Evolutionary conservation across 2,888 invertebrate species (phyloP).

Genomic region (Acrocera orbiculus): DNA sequence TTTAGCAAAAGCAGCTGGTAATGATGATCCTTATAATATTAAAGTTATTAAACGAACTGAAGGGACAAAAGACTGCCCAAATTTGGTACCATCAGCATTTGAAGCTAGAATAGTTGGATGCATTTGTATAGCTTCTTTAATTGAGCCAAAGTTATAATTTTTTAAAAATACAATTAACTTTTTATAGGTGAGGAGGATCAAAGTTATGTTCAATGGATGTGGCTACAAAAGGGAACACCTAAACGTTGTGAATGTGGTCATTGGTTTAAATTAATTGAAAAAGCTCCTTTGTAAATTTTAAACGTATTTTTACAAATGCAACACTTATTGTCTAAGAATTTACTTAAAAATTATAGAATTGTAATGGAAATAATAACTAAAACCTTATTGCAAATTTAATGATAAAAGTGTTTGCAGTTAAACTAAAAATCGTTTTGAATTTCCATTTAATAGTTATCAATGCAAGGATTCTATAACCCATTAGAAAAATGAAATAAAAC

Average conservation of each 20-base stretch:
- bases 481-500: no score
- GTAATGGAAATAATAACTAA: constrained; percentile 9
- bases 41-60: constrained; percentile 62
- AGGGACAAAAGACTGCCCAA: constrained; percentile 73
- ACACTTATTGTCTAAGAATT: constrained; percentile 1
- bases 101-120: constrained; percentile 86
- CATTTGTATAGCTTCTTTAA: constrained; percentile 46
- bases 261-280: constrained; percentile 84
- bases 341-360: constrained; percentile 9
- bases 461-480: no score
- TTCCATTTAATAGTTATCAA: no score
- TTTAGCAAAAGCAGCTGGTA: constrained; percentile 67
- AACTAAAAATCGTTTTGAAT: no score
- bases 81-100: constrained; percentile 76
- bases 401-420: no score
- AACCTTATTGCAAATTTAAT: no score
- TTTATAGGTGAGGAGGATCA: constrained; percentile 70
- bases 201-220: constrained; percentile 82
- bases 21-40: constrained; percentile 75
- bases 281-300: constrained; percentile 50
- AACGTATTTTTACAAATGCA: constrained; percentile 5
- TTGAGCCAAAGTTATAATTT: background rate
- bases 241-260: constrained; percentile 92
- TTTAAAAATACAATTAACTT: constrained; percentile 4
- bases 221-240: constrained; percentile 76